Evolutionary conservation across 2,888 invertebrate species (phyloP).

Genomic region (Pandemis heparana): DNA sequence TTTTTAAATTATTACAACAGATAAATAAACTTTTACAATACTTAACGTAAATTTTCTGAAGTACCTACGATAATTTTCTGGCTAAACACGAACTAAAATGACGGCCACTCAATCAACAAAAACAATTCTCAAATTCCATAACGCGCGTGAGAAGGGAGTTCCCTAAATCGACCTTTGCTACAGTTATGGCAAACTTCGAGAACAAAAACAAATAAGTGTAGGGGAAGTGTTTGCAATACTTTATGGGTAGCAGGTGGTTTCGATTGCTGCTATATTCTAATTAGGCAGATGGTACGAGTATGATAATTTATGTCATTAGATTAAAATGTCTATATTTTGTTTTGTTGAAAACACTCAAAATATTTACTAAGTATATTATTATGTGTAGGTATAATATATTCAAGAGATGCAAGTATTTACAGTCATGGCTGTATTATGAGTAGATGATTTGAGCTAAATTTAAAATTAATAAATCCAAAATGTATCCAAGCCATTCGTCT

Average conservation of each 20-base stretch:
- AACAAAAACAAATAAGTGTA: background rate
- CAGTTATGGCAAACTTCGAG: background rate
- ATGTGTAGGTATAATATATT: too few relatives aligned
- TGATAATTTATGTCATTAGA: background rate
- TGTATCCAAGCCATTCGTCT: background rate
- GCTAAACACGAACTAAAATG: background rate
- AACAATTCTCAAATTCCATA: background rate
- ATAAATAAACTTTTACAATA: too few relatives aligned
- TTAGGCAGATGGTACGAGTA: conserved; percentile 2
- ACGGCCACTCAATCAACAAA: background rate
- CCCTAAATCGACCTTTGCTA: background rate
- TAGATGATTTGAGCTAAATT: too few relatives aligned
- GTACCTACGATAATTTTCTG: too few relatives aligned
- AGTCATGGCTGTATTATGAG: too few relatives aligned
- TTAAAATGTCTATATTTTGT: conserved; percentile 4
- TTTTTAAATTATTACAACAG: background rate
- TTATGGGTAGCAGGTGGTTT: conserved; percentile 2
- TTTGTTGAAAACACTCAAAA: too few relatives aligned
- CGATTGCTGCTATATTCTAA: background rate
- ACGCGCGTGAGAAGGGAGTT: background rate
- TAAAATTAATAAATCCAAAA: too few relatives aligned
- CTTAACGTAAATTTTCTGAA: too few relatives aligned
- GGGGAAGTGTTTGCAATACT: conserved; percentile 9
- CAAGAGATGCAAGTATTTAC: too few relatives aligned
- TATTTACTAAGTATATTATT: too few relatives aligned